Conservation (phyloP, 2,113 vertebrate genomes). For the Ovis canadensis region DNA sequence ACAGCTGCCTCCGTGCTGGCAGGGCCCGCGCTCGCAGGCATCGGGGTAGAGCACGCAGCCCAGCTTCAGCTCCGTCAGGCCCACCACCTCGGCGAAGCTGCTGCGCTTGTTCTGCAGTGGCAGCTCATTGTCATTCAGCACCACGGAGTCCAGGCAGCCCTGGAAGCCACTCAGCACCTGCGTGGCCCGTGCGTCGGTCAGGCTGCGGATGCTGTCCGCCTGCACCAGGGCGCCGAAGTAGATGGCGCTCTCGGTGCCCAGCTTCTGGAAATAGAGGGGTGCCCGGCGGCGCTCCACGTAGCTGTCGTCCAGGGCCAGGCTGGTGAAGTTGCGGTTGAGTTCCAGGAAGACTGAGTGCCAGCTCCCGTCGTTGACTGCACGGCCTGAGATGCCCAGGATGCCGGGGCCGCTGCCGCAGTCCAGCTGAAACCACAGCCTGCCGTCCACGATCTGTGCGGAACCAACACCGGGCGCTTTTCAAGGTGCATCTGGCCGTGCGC, state of each 20-base stretch:
- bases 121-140: constrained; percentile 91
- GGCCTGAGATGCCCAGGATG: constrained; percentile 91
- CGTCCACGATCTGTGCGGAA: constrained; percentile 88
- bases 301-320: constrained; percentile 93
- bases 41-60: constrained; percentile 95
- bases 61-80: constrained; percentile 92
- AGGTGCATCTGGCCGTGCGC: rapidly evolving
- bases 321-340: constrained; percentile 93
- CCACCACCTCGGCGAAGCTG: constrained; percentile 93
- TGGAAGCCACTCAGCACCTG: constrained; percentile 92
- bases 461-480: neutral
- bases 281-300: constrained; percentile 91
- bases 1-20: constrained; percentile 92
- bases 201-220: constrained; percentile 84
- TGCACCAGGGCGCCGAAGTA: constrained; percentile 96
- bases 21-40: constrained; percentile 88
- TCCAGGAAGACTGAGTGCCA: constrained; percentile 96
- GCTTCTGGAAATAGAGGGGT: constrained; percentile 82
- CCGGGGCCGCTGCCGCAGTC: constrained; percentile 87
- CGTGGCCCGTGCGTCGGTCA: constrained; percentile 85
- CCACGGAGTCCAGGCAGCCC: constrained; percentile 94
- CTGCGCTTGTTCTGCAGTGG: constrained; percentile 96
- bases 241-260: constrained; percentile 86
- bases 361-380: constrained; percentile 90
- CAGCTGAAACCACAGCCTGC: constrained; percentile 95